Conservation (phyloP, 2,113 vertebrate species). For the Vireo altiloquus region DNA sequence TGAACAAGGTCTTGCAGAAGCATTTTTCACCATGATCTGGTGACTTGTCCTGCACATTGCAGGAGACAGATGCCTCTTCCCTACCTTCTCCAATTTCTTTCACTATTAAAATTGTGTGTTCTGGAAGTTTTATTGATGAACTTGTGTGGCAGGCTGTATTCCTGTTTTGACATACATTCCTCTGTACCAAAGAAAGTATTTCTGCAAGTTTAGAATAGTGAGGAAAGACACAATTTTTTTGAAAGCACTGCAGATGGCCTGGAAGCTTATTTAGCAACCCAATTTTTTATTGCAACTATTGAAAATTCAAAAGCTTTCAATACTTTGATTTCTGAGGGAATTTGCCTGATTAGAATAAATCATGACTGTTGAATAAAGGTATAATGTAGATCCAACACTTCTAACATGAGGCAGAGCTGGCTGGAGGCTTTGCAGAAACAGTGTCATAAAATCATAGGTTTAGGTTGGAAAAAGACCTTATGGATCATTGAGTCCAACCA, state of each 20-base stretch:
- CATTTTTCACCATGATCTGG: neutral
- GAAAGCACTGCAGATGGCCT: neutral
- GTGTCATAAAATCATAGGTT: neutral
- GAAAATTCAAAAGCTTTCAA: neutral
- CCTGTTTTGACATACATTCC: neutral
- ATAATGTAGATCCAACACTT: neutral
- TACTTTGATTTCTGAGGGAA: neutral
- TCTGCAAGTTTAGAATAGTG: neutral
- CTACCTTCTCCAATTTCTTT: neutral
- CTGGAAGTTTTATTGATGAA: neutral
- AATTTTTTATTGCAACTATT: neutral
- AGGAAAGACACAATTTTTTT: neutral
- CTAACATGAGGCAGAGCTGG: neutral
- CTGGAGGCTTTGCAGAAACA: neutral
- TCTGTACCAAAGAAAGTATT: neutral
- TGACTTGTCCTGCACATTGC: neutral
- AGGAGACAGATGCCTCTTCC: neutral
- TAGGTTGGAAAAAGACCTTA: neutral
- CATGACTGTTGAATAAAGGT: neutral
- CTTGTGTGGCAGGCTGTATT: neutral
- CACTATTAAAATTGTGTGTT: neutral
- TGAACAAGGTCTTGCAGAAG: neutral
- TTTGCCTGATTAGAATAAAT: neutral
- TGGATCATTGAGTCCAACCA: neutral
- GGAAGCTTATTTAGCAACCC: neutral